A percentile compares a stretch with the other conserved stretches of the same genome.
These are phyloP conservation scores for Indri indri DNA, from an alignment of 2,113 vertebrate species.

Conservation along the genomic window DNA sequence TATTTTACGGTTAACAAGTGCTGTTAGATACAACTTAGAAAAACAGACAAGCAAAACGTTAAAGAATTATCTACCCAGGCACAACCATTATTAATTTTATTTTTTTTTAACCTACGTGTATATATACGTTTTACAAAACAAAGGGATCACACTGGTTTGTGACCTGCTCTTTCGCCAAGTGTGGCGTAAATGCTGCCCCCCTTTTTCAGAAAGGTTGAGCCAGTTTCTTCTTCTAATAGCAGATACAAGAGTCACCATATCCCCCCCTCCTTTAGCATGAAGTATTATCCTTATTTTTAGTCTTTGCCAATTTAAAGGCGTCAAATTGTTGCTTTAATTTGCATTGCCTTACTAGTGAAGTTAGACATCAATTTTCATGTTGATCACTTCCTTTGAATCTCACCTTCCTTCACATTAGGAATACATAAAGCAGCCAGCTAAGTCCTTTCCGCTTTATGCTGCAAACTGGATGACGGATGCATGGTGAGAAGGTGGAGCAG, in stretches of 20 bases:
- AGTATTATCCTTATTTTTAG: not conserved
- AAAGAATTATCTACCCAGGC: not conserved
- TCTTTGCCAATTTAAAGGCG: not conserved
- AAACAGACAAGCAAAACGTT: not conserved
- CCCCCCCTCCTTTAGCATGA: not conserved
- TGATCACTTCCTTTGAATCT: not conserved
- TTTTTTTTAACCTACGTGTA: not conserved
- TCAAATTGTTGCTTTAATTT: not conserved
- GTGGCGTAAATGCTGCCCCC: accelerated
- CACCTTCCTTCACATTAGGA: not conserved
- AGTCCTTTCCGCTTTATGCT: not conserved
- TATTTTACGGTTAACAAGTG: not conserved
- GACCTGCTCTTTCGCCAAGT: not conserved
- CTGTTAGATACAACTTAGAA: not conserved
- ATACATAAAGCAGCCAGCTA: not conserved
- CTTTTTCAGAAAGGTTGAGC: not conserved
- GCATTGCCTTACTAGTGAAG: not conserved
- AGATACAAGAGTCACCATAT: not conserved
- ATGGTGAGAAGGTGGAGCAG: not conserved
- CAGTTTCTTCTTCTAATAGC: not conserved
- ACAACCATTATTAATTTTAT: not conserved
- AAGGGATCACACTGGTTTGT: not conserved
- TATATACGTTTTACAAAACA: not conserved
- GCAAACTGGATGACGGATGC: not conserved
- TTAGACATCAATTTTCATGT: not conserved